These are phyloP conservation scores for Macrophya alboannulata DNA, from an alignment of 2,888 invertebrate genomes.

Conservation along the genomic window DNA sequence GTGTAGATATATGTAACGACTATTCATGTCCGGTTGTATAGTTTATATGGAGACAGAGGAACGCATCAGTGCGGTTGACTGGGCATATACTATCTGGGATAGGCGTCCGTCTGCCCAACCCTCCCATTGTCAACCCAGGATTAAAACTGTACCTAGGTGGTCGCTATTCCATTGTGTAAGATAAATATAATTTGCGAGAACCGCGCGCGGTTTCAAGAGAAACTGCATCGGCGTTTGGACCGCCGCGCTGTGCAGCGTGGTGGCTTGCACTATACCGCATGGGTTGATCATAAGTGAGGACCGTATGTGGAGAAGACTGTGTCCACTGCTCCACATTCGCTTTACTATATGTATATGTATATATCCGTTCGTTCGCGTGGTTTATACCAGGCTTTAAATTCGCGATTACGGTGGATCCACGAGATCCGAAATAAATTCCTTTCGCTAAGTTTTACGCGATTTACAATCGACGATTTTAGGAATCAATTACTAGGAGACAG, in stretches of 20 bases:
- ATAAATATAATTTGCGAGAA: constrained; percentile 45
- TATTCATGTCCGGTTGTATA: constrained; percentile 35
- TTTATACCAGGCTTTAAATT: background rate
- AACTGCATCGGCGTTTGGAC: constrained; percentile 8
- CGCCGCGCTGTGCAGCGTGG: too few species aligned
- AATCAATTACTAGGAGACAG: too few species aligned
- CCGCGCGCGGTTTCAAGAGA: constrained; percentile 22
- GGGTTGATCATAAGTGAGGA: background rate
- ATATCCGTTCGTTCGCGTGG: constrained; percentile 2
- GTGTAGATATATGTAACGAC: background rate
- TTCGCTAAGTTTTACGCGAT: background rate
- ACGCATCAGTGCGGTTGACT: constrained; percentile 44
- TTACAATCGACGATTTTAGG: too few species aligned
- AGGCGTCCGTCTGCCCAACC: constrained; percentile 56
- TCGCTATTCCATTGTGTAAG: constrained; percentile 33
- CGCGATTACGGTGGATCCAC: background rate
- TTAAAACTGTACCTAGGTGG: constrained; percentile 41
- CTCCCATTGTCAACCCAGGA: constrained; percentile 52
- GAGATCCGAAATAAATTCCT: background rate
- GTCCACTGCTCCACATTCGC: constrained; percentile 10
- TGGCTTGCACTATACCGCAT: background rate
- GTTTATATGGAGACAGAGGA: background rate
- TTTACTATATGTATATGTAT: background rate
- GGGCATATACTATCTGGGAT: constrained; percentile 41
- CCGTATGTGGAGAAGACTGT: background rate